phyloP scores from a whole-genome alignment of 1,140 invertebrate species.

The Archivesica marissinica region DNA sequence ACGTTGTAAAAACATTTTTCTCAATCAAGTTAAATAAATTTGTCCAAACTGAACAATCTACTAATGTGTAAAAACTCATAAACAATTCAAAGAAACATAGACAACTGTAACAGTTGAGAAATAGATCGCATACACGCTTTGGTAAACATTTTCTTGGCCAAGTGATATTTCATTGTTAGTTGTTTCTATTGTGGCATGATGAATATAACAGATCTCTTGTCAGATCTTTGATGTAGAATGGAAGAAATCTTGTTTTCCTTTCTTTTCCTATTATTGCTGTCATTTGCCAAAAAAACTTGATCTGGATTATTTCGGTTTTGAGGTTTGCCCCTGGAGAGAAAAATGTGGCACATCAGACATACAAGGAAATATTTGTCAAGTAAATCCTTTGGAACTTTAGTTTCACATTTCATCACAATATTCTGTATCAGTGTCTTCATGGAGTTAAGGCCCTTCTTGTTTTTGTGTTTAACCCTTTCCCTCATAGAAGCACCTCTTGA shows the following conservation, averaged over 20 bases:
- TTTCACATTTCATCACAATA: no score
- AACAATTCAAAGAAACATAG: background rate
- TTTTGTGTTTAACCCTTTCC: no score
- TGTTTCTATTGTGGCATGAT: slow-evolving; percentile 30
- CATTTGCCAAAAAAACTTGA: background rate
- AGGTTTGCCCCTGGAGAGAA: no score
- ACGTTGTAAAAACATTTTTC: no score
- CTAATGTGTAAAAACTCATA: background rate
- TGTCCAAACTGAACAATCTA: no score
- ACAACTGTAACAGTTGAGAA: slow-evolving; percentile 36
- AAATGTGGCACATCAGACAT: no score
- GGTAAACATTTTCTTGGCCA: slow-evolving; percentile 56
- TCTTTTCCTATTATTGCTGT: background rate
- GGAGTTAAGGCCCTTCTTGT: no score
- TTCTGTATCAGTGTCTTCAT: no score
- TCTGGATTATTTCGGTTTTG: background rate
- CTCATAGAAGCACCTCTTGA: no score
- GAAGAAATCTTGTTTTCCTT: background rate
- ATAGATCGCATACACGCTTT: slow-evolving; percentile 12
- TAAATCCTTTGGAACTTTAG: no score
- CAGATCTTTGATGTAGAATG: background rate
- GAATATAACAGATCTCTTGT: slow-evolving; percentile 1
- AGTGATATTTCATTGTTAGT: slow-evolving; percentile 50
- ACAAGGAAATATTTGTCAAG: no score
- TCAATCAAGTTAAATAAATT: no score